phyloP scores from a whole-genome alignment of 2,113 vertebrate genomes.

The Albula glossodonta region DNA sequence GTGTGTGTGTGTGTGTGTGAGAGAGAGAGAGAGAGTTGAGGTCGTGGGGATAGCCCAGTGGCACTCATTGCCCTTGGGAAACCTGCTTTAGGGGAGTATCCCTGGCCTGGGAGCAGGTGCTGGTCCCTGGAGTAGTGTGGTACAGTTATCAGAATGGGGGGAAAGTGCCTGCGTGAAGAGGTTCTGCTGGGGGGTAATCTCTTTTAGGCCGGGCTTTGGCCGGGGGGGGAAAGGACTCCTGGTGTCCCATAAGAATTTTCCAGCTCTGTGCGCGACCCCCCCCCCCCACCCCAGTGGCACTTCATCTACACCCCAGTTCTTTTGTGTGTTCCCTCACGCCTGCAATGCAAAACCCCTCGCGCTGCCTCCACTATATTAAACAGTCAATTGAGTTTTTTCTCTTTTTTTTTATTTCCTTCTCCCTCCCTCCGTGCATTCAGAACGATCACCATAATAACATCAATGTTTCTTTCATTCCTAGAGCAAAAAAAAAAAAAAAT shows the following conservation, averaged over 20 bases:
- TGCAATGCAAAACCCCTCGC: neutral
- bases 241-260: slow-evolving; percentile 1
- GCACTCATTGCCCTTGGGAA: too few relatives aligned
- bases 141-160: slow-evolving; percentile 61
- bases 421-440: neutral
- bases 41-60: too few relatives aligned
- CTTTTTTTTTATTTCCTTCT: neutral
- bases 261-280: slow-evolving; percentile 29
- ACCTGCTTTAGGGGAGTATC: too few relatives aligned
- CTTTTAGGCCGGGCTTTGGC: slow-evolving; percentile 57
- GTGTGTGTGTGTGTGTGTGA: too few relatives aligned
- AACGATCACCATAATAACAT: neutral
- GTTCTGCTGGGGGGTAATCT: slow-evolving; percentile 58
- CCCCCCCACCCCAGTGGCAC: slow-evolving; percentile 10
- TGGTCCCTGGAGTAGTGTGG: slow-evolving; percentile 63
- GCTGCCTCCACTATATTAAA: slow-evolving; percentile 38
- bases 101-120: slow-evolving; percentile 56
- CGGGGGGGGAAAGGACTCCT: neutral
- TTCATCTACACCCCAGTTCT: neutral
- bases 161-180: slow-evolving; percentile 16
- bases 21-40: too few relatives aligned
- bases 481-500: slow-evolving; percentile 36
- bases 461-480: slow-evolving; percentile 29
- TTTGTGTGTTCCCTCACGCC: neutral
- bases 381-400: slow-evolving; percentile 12